Base-by-base conservation (phyloP, 2,113 vertebrate species). In the Cygnus atratus region DNA sequence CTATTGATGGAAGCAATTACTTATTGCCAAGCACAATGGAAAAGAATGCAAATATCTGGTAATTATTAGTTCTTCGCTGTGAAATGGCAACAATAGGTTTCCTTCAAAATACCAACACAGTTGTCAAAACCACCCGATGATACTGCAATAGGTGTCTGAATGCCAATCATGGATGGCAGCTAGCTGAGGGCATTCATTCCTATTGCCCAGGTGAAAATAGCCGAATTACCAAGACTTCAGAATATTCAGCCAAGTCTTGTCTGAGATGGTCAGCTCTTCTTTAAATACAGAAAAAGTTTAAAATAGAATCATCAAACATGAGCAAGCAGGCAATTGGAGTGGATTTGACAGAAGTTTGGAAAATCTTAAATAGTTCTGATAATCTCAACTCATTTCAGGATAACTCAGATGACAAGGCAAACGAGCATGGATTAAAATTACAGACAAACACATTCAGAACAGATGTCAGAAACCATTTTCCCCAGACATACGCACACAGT, bases 381-480 rank as follows among this genome's bases (percentile, higher is more conserved):
- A 87, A 95, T 92, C 75, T 92, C 86, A 94, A 93, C 78, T 94
- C 90, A 97, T 97, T 96, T 95, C 88, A 79, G 55, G 74, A 67
- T 52, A 82, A 87, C 63, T 89, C 82, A 97, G 92, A 96, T 65
- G 95, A 97, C 86, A 93, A 95, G 85, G 82, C 74, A 96, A 97
- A 91, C 74, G 79, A 97, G 78, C 84, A 95, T 78, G 87, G 97
- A 91, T 95, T 97, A 97, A 94, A 97, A 97, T 96, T 91, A 96
- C 92, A 96, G 90, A 97, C 87, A 87, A 96, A 95, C 39, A 88
- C 82, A 44, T 65, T 96, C 71, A 87, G 78, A 97, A 96, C 92
- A 96, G 95, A 96, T 95, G 96, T 96, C 15, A 96, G 90, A 92
- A 97, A 95, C 55, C 88, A 89, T 86, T 88, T 72, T 54, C 54